These are phyloP conservation scores for Choreutis nemorana DNA, from an alignment of 2,888 invertebrate genomes.

Conservation along the genomic window DNA sequence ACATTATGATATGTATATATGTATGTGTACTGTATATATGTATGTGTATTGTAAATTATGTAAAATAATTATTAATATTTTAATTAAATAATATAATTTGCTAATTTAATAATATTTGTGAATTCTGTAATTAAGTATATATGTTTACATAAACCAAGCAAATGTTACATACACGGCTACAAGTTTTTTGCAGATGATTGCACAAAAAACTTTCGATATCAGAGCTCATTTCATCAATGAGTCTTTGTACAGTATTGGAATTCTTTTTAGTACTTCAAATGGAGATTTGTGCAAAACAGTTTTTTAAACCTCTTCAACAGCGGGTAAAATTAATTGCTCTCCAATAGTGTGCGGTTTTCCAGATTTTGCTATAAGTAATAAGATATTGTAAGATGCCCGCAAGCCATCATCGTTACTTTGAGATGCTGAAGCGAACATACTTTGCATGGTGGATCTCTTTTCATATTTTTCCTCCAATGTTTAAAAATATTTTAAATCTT, in stretches of 20 bases:
- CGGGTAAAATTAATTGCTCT: conserved; percentile 23
- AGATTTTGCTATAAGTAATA: conserved; percentile 13
- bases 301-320: conserved; percentile 20
- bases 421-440: conserved; percentile 10
- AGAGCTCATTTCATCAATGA: background rate
- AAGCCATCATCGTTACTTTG: conserved; percentile 11
- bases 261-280: conserved; percentile 20
- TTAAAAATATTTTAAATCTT: conserved; percentile 10
- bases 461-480: conserved; percentile 8
- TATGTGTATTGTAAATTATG: too few species aligned
- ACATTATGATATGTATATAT: too few species aligned
- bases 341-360: conserved; percentile 21
- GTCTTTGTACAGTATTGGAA: conserved; percentile 9
- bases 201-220: background rate
- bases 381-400: too few species aligned
- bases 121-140: too few species aligned
- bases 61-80: too few species aligned
- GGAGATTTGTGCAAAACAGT: conserved; percentile 20
- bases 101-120: too few species aligned
- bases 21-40: too few species aligned
- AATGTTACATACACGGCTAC: too few species aligned
- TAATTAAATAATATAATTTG: too few species aligned
- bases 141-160: too few species aligned
- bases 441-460: conserved; percentile 5
- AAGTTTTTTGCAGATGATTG: conserved; percentile 18